Evolutionary conservation across 2,113 vertebrate genomes (phyloP).

Genomic region (Onychostruthus taczanowskii): DNA sequence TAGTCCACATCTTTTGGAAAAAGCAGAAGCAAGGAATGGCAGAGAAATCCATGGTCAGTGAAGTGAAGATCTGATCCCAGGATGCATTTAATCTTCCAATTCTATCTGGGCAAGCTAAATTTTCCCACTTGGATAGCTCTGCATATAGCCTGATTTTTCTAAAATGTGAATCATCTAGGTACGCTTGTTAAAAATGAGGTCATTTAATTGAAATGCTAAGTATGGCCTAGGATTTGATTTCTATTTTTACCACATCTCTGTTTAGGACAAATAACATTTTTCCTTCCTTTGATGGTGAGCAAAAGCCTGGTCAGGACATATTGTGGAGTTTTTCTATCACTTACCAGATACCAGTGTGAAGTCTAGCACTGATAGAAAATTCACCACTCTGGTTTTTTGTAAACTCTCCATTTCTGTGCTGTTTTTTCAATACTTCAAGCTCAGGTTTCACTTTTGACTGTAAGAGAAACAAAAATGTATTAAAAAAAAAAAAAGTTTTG

Average conservation of each 20-base stretch:
- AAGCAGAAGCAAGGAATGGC: background rate
- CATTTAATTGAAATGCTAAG: constrained; percentile 51
- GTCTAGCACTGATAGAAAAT: background rate
- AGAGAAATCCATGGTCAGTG: background rate
- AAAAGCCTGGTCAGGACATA: background rate
- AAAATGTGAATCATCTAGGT: constrained; percentile 41
- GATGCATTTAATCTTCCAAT: background rate
- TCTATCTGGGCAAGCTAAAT: background rate
- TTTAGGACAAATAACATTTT: constrained; percentile 14
- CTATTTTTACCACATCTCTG: constrained; percentile 26
- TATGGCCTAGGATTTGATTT: background rate
- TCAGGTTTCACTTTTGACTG: background rate
- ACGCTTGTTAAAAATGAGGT: constrained; percentile 30
- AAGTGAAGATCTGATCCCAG: background rate
- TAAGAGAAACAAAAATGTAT: background rate
- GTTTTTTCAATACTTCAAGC: background rate
- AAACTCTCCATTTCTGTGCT: background rate
- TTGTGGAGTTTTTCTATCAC: background rate
- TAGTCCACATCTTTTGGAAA: background rate
- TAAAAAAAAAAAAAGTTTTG: background rate
- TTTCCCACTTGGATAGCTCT: background rate
- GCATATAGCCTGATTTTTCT: constrained; percentile 7
- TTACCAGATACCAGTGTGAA: background rate
- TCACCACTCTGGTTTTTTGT: fast-evolving
- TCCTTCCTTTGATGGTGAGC: background rate